Evolutionary conservation across 2,797 vertebrate species (phyloP).

Genomic region (Clamator glandarius): DNA sequence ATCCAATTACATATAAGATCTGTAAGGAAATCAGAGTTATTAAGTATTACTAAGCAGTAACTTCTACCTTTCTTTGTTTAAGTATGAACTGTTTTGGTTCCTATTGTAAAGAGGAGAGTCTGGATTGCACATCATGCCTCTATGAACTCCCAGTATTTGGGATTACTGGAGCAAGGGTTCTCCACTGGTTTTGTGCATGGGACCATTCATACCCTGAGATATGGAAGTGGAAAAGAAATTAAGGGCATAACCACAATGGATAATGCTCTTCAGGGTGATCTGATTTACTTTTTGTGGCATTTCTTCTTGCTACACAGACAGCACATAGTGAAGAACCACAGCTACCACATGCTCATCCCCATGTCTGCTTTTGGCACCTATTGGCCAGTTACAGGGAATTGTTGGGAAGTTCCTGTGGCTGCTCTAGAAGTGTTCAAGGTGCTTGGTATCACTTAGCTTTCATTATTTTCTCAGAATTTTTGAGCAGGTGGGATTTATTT

Average conservation of each 20-base stretch:
- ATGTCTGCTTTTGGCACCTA: not conserved
- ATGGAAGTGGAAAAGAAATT: not conserved
- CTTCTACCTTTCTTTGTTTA: not conserved
- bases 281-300: not conserved
- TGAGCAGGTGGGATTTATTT: conserved; percentile 22
- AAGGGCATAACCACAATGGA: not conserved
- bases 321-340: not conserved
- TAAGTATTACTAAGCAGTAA: not conserved
- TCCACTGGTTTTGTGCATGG: not conserved
- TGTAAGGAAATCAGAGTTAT: not conserved
- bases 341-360: not conserved
- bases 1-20: rapidly evolving
- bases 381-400: not conserved
- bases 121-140: not conserved
- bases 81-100: not conserved
- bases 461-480: not conserved
- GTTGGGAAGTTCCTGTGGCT: not conserved
- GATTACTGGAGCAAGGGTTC: not conserved
- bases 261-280: not conserved
- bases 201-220: not conserved
- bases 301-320: not conserved
- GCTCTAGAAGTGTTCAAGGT: not conserved
- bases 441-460: not conserved
- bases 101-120: not conserved
- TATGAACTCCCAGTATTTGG: not conserved